phyloP scores from a whole-genome alignment of 2,888 invertebrate species.

The Pecten maximus region DNA sequence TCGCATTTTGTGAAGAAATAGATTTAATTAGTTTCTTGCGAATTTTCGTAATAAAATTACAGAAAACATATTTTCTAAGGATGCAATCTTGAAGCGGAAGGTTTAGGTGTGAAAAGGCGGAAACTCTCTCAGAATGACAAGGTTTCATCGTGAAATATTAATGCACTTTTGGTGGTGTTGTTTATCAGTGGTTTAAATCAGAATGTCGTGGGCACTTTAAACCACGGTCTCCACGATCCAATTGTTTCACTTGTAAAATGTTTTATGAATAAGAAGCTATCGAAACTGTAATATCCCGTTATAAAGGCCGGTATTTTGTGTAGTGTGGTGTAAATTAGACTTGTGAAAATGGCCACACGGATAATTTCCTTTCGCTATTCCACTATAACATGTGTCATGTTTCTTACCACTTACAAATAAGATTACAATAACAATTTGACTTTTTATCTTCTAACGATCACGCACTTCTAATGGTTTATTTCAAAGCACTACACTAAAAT shows the following conservation, averaged over 20 bases:
- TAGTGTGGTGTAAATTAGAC: background rate
- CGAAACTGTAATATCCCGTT: background rate
- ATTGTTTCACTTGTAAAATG: background rate
- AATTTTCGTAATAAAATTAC: constrained; percentile 32
- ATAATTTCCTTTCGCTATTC: background rate
- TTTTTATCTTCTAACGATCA: no score
- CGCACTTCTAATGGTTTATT: no score
- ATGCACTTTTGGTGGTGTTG: constrained; percentile 20
- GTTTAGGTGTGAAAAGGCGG: constrained; percentile 33
- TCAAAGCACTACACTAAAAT: no score
- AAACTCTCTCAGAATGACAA: constrained; percentile 31
- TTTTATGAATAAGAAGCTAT: background rate
- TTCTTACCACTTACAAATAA: no score
- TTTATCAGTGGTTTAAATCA: constrained; percentile 16
- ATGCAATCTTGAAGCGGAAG: constrained; percentile 35
- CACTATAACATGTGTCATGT: background rate
- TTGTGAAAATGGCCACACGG: background rate
- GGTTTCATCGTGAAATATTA: constrained; percentile 26
- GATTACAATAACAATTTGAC: no score
- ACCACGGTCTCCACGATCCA: background rate
- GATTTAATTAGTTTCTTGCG: constrained; percentile 30
- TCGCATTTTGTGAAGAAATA: constrained; percentile 22
- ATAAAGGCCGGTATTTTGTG: background rate
- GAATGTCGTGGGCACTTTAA: constrained; percentile 20
- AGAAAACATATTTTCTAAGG: constrained; percentile 31